Conservation (phyloP, 2,888 invertebrate genomes). For the Ormyrus thymus region DNA sequence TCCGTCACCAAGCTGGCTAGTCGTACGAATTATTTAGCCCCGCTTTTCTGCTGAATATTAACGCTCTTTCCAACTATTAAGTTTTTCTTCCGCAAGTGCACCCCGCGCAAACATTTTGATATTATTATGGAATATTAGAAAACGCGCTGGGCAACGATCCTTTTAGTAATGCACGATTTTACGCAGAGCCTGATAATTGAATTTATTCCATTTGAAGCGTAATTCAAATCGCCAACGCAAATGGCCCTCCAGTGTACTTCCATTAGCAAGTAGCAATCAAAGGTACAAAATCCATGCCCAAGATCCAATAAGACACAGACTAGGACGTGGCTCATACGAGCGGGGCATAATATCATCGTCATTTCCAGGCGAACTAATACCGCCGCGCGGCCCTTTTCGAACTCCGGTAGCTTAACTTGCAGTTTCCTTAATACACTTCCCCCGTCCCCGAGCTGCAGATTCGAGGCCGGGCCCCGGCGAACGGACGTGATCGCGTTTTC, state of each 20-base stretch:
- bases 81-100: neutral
- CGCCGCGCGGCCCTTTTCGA: neutral
- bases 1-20: slow-evolving; percentile 27
- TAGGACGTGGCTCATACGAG: too few species aligned
- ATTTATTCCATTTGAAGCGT: too few species aligned
- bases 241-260: neutral
- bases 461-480: neutral
- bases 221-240: too few species aligned
- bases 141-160: too few species aligned
- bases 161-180: too few species aligned
- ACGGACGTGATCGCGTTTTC: slow-evolving; percentile 60
- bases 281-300: neutral
- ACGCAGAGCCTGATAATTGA: too few species aligned
- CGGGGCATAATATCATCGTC: slow-evolving; percentile 15
- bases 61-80: slow-evolving; percentile 7
- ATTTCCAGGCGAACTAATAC: slow-evolving; percentile 32
- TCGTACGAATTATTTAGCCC: slow-evolving; percentile 43
- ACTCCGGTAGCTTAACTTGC: slow-evolving; percentile 28
- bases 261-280: slow-evolving; percentile 10
- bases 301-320: neutral
- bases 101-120: too few species aligned
- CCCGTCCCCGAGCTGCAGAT: neutral
- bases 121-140: too few species aligned
- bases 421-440: slow-evolving; percentile 49
- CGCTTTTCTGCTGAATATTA: slow-evolving; percentile 1